These are phyloP conservation scores for Papilio polyxenes DNA, from an alignment of 1,140 invertebrate genomes.

Conservation along the genomic window DNA sequence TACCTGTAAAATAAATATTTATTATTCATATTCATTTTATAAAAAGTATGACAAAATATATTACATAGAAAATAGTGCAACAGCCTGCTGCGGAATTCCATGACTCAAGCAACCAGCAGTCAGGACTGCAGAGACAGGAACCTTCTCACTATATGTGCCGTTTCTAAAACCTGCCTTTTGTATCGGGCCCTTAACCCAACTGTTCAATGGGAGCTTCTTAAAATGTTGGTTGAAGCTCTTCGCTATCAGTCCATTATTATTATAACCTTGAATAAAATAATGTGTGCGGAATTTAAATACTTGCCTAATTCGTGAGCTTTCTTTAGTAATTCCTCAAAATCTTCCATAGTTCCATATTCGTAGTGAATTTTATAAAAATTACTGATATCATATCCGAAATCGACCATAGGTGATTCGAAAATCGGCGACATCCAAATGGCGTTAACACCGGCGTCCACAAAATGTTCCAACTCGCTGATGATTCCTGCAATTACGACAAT, in stretches of 20 bases:
- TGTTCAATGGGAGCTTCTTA: no score
- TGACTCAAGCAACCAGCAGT: no score
- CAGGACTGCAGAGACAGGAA: no score
- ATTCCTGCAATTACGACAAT: conserved; percentile 73
- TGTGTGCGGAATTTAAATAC: neutral
- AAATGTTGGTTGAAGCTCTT: no score
- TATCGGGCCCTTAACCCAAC: no score
- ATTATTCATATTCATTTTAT: no score
- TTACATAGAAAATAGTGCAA: no score
- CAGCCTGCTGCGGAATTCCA: no score
- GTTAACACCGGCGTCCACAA: conserved; percentile 81
- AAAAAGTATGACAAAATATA: no score
- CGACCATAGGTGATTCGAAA: conserved; percentile 85
- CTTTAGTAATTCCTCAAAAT: conserved; percentile 85
- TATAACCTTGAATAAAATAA: neutral
- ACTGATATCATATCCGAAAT: conserved; percentile 89
- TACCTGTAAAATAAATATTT: conserved; percentile 52
- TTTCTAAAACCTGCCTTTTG: no score
- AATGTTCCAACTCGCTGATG: conserved; percentile 78
- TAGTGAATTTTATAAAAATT: conserved; percentile 88
- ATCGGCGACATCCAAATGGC: conserved; percentile 87
- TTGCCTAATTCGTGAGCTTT: conserved; percentile 81
- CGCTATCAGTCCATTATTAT: no score
- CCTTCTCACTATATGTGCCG: no score
- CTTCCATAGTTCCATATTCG: conserved; percentile 86